Base-by-base conservation (phyloP, 1,140 invertebrate genomes). In the Neuroterus valhalla region DNA sequence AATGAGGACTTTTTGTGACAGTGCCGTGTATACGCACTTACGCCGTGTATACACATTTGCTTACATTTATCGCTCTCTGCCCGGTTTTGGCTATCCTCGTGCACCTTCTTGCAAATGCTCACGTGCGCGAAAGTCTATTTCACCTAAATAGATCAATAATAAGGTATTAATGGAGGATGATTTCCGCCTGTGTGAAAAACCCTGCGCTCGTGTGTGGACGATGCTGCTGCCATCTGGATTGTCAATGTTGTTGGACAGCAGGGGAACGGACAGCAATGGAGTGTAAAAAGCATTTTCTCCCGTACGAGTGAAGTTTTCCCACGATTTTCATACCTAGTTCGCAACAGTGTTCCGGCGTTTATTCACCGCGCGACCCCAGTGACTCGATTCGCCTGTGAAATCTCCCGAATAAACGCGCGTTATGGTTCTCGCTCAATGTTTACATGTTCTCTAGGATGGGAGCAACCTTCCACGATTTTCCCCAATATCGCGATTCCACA, bases 201-300 rank as follows among this genome's bases (percentile, higher is more conserved):
- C 68, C 71, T 70, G 66, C 66, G 70, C 71, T 72, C 72, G 71
- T 48, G 23, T 77, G 45, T 78, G 75, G 76, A 52, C 68, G 52
- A 80, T 71, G 71, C 87, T 91, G 89, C 86, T 90, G 92, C 92
- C 92, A 92, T 90, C 93, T 93, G 89, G 90, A 91, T 92, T 93
- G 92, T 93, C 92, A 93, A 93, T 93, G 91, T 93, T 93, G 92
- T 92, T 92, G 88, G 88, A 86, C 87, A 88, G 87, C 82, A 85
- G 78, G 78, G 79, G 82, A 38, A 38, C 31, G 10, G 31, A n/a
- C 73, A 81, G 77, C 76, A 79, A 74, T 74, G 82, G 76, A 81
- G 81, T 77, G 85, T 89, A 89, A 90, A 90, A 89, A 89, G 88
- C 86, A 90, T 86, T 77, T 80, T 79, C 77, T 74, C 71, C 75